Percentiles rank a stretch among this genome's conserved stretches.
Conservation (phyloP, 2,888 invertebrate genomes). For the Mythimna ferrago region DNA sequence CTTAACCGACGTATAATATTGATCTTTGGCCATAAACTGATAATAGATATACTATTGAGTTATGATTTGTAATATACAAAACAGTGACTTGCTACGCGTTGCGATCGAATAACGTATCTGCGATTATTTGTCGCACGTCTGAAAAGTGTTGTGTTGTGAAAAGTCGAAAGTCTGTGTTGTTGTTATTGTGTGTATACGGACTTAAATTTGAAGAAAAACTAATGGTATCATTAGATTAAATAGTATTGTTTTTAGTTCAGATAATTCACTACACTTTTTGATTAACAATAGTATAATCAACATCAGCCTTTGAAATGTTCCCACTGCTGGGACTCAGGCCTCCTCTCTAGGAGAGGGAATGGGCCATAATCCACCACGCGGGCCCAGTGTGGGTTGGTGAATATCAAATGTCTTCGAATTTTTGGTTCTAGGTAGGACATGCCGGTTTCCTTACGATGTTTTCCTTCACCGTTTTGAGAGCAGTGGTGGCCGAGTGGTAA, state of each 20-base stretch:
- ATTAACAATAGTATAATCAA: not conserved
- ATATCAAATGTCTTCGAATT: too few relatives aligned
- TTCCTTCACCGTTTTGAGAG: too few relatives aligned
- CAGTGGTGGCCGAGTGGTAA: too few relatives aligned
- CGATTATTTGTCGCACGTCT: conserved; percentile 26
- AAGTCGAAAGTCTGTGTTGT: conserved; percentile 6
- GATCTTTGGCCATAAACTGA: conserved; percentile 58
- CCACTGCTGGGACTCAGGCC: too few relatives aligned
- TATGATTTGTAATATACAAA: conserved; percentile 54
- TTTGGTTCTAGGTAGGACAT: too few relatives aligned
- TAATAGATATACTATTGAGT: conserved; percentile 44
- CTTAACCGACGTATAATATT: conserved; percentile 4
- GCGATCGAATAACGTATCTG: conserved; percentile 60
- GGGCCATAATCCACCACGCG: too few relatives aligned
- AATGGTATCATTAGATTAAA: conserved; percentile 23
- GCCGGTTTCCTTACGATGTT: too few relatives aligned
- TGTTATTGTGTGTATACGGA: conserved; percentile 15
- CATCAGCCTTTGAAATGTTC: too few relatives aligned
- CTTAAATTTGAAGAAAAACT: not conserved
- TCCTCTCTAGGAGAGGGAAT: too few relatives aligned
- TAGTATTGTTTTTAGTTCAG: not conserved
- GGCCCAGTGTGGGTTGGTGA: too few relatives aligned
- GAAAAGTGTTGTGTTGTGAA: conserved; percentile 35
- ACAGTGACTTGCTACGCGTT: conserved; percentile 67
- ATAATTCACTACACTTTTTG: conserved; percentile 34